These are phyloP conservation scores for Apantesis nais DNA, from an alignment of 2,888 invertebrate species.

Conservation along the genomic window DNA sequence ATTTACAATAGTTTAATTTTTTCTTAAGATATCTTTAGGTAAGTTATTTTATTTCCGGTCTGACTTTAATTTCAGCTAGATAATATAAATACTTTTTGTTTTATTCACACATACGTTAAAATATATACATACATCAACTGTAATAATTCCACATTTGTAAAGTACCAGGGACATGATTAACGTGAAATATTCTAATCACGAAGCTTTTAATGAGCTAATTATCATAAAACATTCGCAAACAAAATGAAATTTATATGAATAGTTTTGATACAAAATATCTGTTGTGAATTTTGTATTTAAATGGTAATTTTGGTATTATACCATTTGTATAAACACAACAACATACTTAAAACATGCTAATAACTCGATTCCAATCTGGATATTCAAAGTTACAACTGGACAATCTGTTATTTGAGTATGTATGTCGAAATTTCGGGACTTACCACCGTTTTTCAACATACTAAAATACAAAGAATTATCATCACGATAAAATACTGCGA, in stretches of 20 bases:
- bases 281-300: background rate
- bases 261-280: conserved; percentile 1
- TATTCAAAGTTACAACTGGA: too few species aligned
- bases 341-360: too few species aligned
- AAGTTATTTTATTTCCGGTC: background rate
- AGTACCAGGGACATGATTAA: background rate
- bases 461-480: too few species aligned
- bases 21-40: background rate
- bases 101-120: background rate
- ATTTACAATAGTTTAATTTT: background rate
- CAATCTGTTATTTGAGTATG: too few species aligned
- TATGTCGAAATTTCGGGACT: too few species aligned
- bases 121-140: background rate
- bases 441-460: too few species aligned
- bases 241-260: conserved; percentile 1
- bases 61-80: background rate
- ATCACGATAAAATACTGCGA: too few species aligned
- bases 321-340: too few species aligned
- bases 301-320: background rate
- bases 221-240: conserved; percentile 24
- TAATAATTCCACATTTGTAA: background rate
- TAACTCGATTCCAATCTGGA: too few species aligned
- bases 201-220: conserved; percentile 13
- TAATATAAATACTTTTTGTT: background rate
- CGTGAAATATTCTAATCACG: conserved; percentile 14